These are phyloP conservation scores for Alaudala cheleensis DNA, from an alignment of 2,113 vertebrate species.

Conservation along the genomic window DNA sequence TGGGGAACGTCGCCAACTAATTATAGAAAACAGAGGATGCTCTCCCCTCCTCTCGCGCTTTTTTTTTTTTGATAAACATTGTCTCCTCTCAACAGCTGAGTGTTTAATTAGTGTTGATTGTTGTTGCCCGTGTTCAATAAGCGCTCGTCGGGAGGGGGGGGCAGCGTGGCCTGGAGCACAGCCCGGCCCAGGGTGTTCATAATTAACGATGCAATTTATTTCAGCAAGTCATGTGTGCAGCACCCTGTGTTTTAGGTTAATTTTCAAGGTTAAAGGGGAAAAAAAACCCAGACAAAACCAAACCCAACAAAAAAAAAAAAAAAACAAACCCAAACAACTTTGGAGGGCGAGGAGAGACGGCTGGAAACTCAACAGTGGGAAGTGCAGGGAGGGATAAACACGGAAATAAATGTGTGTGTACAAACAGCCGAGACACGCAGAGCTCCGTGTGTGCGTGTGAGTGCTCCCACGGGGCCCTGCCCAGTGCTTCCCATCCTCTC, in stretches of 20 bases:
- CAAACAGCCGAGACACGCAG: fast-evolving
- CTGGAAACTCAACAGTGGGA: neutral
- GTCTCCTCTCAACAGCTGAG: conserved; percentile 86
- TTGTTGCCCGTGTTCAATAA: conserved; percentile 88
- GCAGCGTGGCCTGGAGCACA: conserved; percentile 79
- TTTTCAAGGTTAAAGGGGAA: conserved; percentile 74
- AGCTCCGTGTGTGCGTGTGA: fast-evolving
- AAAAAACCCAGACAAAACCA: neutral
- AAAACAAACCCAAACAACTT: neutral
- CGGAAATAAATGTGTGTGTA: fast-evolving
- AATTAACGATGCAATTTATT: conserved; percentile 78
- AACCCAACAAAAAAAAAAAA: neutral
- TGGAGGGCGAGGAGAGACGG: fast-evolving
- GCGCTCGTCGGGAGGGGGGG: conserved; percentile 85
- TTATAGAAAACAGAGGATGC: conserved; percentile 82
- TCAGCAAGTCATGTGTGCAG: conserved; percentile 73
- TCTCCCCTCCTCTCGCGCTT: conserved; percentile 62
- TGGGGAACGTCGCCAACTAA: conserved; percentile 82
- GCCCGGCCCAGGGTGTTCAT: conserved; percentile 75
- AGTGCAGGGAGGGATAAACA: neutral
- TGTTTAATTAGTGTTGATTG: conserved; percentile 95
- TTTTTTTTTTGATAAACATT: conserved; percentile 81
- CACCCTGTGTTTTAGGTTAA: conserved; percentile 62
- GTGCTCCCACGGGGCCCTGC: fast-evolving
- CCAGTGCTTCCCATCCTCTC: neutral